These are phyloP conservation scores for Nasonovia ribisnigri DNA, from an alignment of 2,888 invertebrate species.

Conservation along the genomic window DNA sequence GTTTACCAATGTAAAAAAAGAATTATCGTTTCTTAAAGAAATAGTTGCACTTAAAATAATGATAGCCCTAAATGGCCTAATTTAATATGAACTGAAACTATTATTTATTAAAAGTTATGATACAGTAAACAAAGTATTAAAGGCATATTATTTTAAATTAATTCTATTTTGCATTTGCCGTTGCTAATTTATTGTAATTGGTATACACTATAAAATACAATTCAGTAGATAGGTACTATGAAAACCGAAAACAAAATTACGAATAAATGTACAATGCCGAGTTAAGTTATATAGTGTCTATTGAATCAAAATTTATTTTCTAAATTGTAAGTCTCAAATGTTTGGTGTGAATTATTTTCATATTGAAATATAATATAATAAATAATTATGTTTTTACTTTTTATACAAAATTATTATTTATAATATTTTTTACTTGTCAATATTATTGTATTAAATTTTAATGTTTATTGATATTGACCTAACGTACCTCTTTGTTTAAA, in stretches of 20 bases:
- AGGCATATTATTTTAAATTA: not conserved
- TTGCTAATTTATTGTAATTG: not conserved
- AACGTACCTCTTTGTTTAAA: no score
- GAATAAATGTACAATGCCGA: not conserved
- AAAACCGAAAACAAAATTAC: no score
- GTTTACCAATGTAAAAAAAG: not conserved
- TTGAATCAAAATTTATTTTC: not conserved
- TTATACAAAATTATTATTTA: not conserved
- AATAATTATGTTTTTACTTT: not conserved
- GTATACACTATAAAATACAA: not conserved
- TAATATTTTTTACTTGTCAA: no score
- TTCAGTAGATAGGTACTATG: no score
- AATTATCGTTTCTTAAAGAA: not conserved
- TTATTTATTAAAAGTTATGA: not conserved
- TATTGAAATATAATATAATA: not conserved
- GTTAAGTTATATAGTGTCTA: not conserved
- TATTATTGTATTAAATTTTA: no score
- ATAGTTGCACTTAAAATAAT: not conserved
- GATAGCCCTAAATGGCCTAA: not conserved
- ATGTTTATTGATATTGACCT: no score
- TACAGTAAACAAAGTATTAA: not conserved
- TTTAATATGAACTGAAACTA: conserved; percentile 2
- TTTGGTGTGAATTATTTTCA: not conserved
- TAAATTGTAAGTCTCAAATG: not conserved
- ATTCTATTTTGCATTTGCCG: not conserved